Percentiles rank a stretch among this genome's conserved stretches.
phyloP scores from a whole-genome alignment of 1,140 invertebrate genomes.

The Goniozus legneri region DNA sequence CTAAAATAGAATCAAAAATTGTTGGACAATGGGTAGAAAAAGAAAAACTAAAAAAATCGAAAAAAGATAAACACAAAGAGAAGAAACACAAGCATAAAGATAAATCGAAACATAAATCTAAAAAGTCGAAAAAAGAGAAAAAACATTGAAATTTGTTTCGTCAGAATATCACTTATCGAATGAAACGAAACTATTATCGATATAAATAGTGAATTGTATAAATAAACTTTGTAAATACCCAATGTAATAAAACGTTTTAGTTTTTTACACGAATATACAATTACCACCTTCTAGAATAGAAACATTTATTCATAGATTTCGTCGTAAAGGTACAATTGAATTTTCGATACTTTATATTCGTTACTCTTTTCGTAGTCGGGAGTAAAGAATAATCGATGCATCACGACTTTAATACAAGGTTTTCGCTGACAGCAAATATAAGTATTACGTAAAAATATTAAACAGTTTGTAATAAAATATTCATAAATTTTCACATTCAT shows the following conservation, averaged over 20 bases:
- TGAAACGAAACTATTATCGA: too few relatives aligned
- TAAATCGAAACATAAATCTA: constrained; percentile 22
- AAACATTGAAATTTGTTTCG: neutral
- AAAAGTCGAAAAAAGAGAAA: constrained; percentile 43
- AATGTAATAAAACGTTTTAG: too few relatives aligned
- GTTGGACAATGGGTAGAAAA: constrained; percentile 46
- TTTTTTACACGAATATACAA: too few relatives aligned
- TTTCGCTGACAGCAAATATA: too few relatives aligned
- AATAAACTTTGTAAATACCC: too few relatives aligned
- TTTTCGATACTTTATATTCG: constrained; percentile 30
- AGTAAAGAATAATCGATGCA: constrained; percentile 26
- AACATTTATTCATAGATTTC: constrained; percentile 48
- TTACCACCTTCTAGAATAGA: too few relatives aligned
- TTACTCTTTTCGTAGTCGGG: constrained; percentile 17
- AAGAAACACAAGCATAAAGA: constrained; percentile 52
- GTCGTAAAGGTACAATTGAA: constrained; percentile 38
- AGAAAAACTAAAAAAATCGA: constrained; percentile 38
- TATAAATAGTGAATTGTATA: too few relatives aligned
- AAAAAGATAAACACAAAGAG: constrained; percentile 49
- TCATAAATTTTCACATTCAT: too few relatives aligned
- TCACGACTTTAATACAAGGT: constrained; percentile 12
- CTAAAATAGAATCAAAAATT: constrained; percentile 9
- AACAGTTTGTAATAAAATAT: too few relatives aligned
- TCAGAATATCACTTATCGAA: too few relatives aligned
- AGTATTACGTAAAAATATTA: too few relatives aligned